Evolutionary conservation across 1,140 invertebrate genomes (phyloP).

Genomic region (Musca vetustissima): DNA sequence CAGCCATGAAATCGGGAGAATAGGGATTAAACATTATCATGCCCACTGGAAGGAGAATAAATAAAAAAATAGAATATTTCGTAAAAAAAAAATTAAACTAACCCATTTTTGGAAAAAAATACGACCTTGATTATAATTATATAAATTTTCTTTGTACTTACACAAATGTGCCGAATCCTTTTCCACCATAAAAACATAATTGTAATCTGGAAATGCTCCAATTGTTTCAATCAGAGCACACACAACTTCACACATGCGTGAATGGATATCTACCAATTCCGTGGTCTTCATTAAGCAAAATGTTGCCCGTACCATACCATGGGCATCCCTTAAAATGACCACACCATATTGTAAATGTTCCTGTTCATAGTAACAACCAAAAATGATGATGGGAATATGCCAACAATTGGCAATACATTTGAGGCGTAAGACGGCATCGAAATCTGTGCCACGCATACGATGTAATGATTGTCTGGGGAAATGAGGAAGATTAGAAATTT

Average conservation of each 20-base stretch:
- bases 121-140: background rate
- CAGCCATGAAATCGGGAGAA: slow-evolving; percentile 21
- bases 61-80: too few species aligned
- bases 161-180: slow-evolving; percentile 28
- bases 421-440: slow-evolving; percentile 30
- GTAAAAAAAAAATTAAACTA: too few species aligned
- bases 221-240: slow-evolving; percentile 26
- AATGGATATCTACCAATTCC: slow-evolving; percentile 31
- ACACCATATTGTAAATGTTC: slow-evolving; percentile 28
- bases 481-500: background rate
- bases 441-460: slow-evolving; percentile 29
- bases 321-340: slow-evolving; percentile 18
- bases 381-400: slow-evolving; percentile 33
- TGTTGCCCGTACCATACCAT: slow-evolving; percentile 18
- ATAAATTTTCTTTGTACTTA: slow-evolving; percentile 28
- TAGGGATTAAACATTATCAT: slow-evolving; percentile 16
- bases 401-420: slow-evolving; percentile 35
- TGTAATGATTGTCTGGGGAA: slow-evolving; percentile 27
- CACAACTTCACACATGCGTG: slow-evolving; percentile 32
- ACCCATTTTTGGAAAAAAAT: too few species aligned
- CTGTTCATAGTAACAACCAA: slow-evolving; percentile 27
- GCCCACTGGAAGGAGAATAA: slow-evolving; percentile 30
- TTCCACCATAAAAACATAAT: slow-evolving; percentile 30
- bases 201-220: slow-evolving; percentile 30
- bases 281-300: slow-evolving; percentile 20